Evolutionary conservation across 2,888 invertebrate species (phyloP), one percentile per base, ranked within the genome.

Genomic region (Oxycera nigricornis): DNA sequence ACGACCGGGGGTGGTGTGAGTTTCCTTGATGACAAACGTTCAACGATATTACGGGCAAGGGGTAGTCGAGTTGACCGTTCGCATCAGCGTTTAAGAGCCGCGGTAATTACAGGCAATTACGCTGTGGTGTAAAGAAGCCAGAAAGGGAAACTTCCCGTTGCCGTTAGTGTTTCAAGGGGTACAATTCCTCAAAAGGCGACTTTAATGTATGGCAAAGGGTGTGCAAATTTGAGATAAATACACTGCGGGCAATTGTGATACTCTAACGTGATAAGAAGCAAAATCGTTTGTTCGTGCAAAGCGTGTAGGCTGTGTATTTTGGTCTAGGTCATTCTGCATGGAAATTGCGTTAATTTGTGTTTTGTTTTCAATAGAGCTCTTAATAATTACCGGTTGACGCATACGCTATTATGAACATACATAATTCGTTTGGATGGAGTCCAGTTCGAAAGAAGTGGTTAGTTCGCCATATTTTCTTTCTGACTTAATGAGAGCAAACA

Each of bases 141-240:
- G 41, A 73, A 61, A 59, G 39, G 59, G 72, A 41, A 59, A 72
- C 59, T 57, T 41, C 72, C 52, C 72, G 59, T 72, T 70, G 28
- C 50, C 50, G 68, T 50, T 30, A 31, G 55, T 52, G 28, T 31
- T 52, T 55, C 9, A n/a, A 55, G 55, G 14, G 20, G 24, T 70
- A 52, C 20, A 70, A 22, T 70, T 55, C 55, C 31, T 70, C 46
- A 39, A 20, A 61, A 22, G 72, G 52, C 20, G 57, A 52, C 22
- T 57, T 28, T 50, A 52, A 50, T 50, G 61, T 46, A 30, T 61
- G 50, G 65, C 50, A 52, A 67, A 74, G 73, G 61, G 50, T 76
- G 76, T 76, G 76, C 74, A 74, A 76, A 76, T 76, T 76, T 74
- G 74, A 76, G 76, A 76, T 76, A 76, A 76, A 76, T 76, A 74